Evolutionary conservation across 2,113 vertebrate genomes (phyloP), one percentile per base, ranked within the genome.

Genomic region (Phyllostomus discolor): DNA sequence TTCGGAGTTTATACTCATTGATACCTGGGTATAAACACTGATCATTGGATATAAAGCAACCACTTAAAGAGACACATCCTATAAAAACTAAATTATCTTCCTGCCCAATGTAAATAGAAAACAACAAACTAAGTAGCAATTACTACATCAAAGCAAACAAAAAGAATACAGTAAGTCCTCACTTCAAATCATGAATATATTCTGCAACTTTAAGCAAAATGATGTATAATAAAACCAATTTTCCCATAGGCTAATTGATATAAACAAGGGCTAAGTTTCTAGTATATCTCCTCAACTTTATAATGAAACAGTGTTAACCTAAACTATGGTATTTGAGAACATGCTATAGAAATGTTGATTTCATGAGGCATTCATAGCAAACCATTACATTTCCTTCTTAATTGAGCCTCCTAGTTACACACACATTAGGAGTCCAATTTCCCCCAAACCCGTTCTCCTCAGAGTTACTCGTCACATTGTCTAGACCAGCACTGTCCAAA

Each of bases 21-120:
- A 78, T 59, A 16, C 52, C 0, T 73, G 54, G 6, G 46, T 79
- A 48, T 73, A 76, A 90, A 46, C 11, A 57, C 26, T n/a, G 52
- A 76, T 46, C 33, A 62, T 0, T 73, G 41, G 7, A 48, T 88
- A 66, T 59, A 78, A 91, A 48, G 19, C 64, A 91, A 91, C 35
- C 33, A 91, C 31, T 67, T 88, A 73, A 69, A 93, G 59, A 72
- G 75, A 72, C 17, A 66, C 4, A 88, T 11, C 41, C 41, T 85
- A 1, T 41, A 91, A 94, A 96, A 93, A 79, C 48, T 57, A 83
- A 94, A 80, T 46, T 73, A 78, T 83, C 54, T 93, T 76, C 22
- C 94, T 43, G 38, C 19, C n/a, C 20, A 38, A 31, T 33, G 5
- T 54, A 93, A 95, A 90, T 79, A 24, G 14, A 94, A 96, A 96